Evolutionary conservation across 2,797 vertebrate species (phyloP), one percentile per base, ranked within the genome.

Genomic region (Anguilla anguilla): DNA sequence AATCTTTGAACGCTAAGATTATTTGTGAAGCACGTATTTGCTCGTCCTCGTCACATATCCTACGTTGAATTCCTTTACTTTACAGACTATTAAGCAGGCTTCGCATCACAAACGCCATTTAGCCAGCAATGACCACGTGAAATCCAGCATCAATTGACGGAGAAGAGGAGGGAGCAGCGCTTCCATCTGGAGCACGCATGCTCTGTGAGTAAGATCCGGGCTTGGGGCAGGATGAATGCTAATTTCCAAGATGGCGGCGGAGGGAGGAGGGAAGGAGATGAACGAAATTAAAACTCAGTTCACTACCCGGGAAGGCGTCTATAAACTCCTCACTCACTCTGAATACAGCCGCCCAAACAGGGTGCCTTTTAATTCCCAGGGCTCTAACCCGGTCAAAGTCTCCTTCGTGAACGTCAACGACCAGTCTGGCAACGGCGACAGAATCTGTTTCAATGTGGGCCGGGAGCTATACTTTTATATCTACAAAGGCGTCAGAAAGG

Each of bases 221-320:
- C 92, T 89, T 92, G 93, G 95, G 94, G 94, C 96, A 97, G 96
- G 96, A 97, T 97, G 98, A 98, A 97, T 96, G 98, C 97, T 97
- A 97, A 97, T 97, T 97, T 98, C 95, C 98, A 99, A 99, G 97
- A 99, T 99, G 98, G 98, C 98, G 98, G 97, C 98, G 97, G 98
- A 99, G 98, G 98, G 98, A 98, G 98, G 98, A 97, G 97, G 98
- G 97, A 99, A 99, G 97, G 98, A 99, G 98, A 98, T 98, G 97
- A 99, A 99, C 98, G 98, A 99, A 96, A 98, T 99, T 97, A 99
- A 99, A 97, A 99, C 97, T 96, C 98, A 99, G 90, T 99, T 99
- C 97, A 99, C 97, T 93, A 99, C 98, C 90, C 97, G 98, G 93
- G 98, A 99, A 97, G 98, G 98, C 94, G 97, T 98, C 93, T 99